A percentile compares a stretch with the other conserved stretches of the same genome.
These are phyloP conservation scores for Rousettus madagascariensis DNA, from an alignment of 2,797 vertebrate genomes.

Conservation along the genomic window DNA sequence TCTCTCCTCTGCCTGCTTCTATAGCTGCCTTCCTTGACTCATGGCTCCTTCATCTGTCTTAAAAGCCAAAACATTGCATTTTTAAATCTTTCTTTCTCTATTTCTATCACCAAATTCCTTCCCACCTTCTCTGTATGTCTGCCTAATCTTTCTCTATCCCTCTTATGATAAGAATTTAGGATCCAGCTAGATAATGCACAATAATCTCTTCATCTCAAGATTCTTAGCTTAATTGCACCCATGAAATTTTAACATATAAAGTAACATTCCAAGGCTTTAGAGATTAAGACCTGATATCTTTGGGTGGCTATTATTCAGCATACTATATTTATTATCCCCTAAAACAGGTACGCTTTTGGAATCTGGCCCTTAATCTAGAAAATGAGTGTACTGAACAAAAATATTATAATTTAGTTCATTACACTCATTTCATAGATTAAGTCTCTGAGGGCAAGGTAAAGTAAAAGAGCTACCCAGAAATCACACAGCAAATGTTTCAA, in stretches of 20 bases:
- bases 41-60: neutral
- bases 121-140: neutral
- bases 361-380: neutral
- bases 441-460: constrained; percentile 36
- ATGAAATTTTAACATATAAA: neutral
- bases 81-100: neutral
- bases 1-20: neutral
- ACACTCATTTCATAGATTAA: constrained; percentile 30
- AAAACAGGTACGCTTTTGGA: neutral
- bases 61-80: neutral
- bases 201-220: neutral
- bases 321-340: neutral
- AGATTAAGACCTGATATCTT: neutral
- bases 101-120: neutral
- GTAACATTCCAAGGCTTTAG: neutral
- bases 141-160: neutral
- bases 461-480: constrained; percentile 32
- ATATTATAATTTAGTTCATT: neutral
- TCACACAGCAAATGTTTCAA: neutral
- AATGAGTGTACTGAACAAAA: neutral
- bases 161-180: neutral
- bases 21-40: neutral
- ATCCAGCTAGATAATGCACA: neutral
- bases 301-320: neutral
- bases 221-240: neutral